A percentile compares a stretch with the other conserved stretches of the same genome.
phyloP scores from a whole-genome alignment of 2,113 vertebrate genomes.

The Oryzias melastigma region DNA sequence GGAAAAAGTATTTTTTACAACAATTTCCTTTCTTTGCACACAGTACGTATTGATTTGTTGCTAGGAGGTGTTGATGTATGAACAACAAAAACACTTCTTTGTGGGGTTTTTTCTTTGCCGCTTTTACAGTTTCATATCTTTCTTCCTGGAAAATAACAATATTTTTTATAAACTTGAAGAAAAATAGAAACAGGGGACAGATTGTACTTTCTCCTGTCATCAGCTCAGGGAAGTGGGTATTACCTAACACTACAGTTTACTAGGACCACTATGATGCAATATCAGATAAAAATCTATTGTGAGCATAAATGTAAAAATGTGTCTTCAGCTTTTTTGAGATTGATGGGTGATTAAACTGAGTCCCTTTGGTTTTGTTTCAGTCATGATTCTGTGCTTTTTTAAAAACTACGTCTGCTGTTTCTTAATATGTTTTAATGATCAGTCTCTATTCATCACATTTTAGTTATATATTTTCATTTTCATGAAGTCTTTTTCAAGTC shows the following conservation, averaged over 20 bases:
- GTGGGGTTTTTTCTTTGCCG: neutral
- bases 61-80: no score
- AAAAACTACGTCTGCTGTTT: neutral
- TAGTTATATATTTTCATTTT: no score
- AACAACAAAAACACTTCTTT: neutral
- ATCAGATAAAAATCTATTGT: neutral
- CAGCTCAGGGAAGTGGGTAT: neutral
- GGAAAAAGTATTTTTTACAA: no score
- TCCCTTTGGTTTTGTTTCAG: neutral
- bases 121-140: neutral
- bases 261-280: neutral
- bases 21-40: no score
- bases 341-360: neutral
- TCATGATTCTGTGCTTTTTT: no score
- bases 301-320: neutral
- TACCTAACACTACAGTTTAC: neutral
- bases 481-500: no score
- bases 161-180: neutral
- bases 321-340: neutral
- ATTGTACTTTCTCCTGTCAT: neutral
- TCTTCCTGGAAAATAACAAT: neutral
- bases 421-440: conserved; percentile 7
- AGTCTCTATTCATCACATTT: neutral
- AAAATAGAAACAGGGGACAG: neutral
- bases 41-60: no score